Base-by-base conservation (phyloP, 1,140 invertebrate species). In the Drosophila bocqueti region DNA sequence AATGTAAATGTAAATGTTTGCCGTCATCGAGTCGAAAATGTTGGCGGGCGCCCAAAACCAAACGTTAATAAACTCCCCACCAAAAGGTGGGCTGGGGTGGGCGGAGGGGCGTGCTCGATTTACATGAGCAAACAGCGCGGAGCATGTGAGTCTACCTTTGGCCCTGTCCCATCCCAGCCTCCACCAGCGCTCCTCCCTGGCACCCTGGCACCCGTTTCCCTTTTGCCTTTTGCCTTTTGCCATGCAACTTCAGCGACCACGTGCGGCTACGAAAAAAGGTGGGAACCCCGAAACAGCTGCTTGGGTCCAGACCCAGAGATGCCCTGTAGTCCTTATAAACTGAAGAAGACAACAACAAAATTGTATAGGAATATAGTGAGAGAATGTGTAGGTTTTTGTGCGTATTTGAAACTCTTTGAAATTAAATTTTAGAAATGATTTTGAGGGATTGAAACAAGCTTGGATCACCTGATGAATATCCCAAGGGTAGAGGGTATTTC, bases 21-120 rank as follows among this genome's bases (percentile, higher is more conserved):
- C 83, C 82, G 84, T 89, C 83, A 87, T 83, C 82, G 83, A 87
- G 83, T 87, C 81, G 73, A 87, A 84, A 89, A 89, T 89, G 81
- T 78, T 81, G 81, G 77, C 62, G 59, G 40, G 50, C 46, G 60
- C 40, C 84, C 81, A 75, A 64, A 84, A 65, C 68, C 84, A 77
- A 83, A 89, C 66, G 80, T 89, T 83, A 89, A 89, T 87, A 87
- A 87, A 87, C 83, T 84, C 68, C 54, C 36, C 54, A 7, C 45
- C 46, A 2, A 9, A 16, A 4, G 24, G 13, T 9, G 8, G 45
- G 43, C 4, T 5, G 21, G 42, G 18, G 2, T 16, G 31, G 24
- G n/a, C 4, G 2, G 21, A 34, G 3, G 38, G 57, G 52, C 46
- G 62, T 43, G 72, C 76, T 83, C 83, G 86, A 89, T 87, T 87